Percentiles rank a stretch among this genome's conserved stretches.
These are phyloP conservation scores for Poecilia latipinna DNA, from an alignment of 2,113 vertebrate genomes.

Conservation along the genomic window DNA sequence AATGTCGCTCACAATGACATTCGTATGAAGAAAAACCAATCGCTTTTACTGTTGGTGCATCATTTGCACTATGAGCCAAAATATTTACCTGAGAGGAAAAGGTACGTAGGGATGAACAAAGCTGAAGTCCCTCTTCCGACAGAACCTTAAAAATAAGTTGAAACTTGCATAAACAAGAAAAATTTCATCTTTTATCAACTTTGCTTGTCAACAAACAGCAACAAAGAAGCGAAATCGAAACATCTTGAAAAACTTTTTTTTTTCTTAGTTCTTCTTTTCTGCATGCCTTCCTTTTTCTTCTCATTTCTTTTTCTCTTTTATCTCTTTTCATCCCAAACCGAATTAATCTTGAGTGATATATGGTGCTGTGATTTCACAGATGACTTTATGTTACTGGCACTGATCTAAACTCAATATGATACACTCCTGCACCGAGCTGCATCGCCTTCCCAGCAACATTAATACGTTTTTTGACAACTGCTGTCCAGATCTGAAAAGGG, in stretches of 20 bases:
- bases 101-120: slow-evolving; percentile 86
- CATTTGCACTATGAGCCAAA: background rate
- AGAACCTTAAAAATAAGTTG: slow-evolving; percentile 82
- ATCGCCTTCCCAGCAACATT: background rate
- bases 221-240: slow-evolving; percentile 1
- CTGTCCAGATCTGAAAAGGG: slow-evolving; percentile 20
- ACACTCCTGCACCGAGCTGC: background rate
- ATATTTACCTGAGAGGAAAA: slow-evolving; percentile 89
- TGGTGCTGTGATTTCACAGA: slow-evolving; percentile 37
- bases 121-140: slow-evolving; percentile 89
- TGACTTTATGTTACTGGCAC: slow-evolving; percentile 39
- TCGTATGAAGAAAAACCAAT: too few species aligned
- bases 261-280: slow-evolving; percentile 23
- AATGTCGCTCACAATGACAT: too few species aligned
- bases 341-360: slow-evolving; percentile 52
- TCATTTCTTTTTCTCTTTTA: slow-evolving; percentile 26
- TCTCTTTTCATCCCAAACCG: slow-evolving; percentile 22
- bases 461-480: slow-evolving; percentile 3
- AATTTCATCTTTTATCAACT: background rate
- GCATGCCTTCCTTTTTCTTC: slow-evolving; percentile 15
- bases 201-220: background rate
- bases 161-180: background rate
- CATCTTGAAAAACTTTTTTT: slow-evolving; percentile 19
- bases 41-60: too few species aligned
- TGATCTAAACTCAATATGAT: slow-evolving; percentile 36